Conservation (phyloP, 2,113 vertebrate species). For the Lycaon pictus region DNA sequence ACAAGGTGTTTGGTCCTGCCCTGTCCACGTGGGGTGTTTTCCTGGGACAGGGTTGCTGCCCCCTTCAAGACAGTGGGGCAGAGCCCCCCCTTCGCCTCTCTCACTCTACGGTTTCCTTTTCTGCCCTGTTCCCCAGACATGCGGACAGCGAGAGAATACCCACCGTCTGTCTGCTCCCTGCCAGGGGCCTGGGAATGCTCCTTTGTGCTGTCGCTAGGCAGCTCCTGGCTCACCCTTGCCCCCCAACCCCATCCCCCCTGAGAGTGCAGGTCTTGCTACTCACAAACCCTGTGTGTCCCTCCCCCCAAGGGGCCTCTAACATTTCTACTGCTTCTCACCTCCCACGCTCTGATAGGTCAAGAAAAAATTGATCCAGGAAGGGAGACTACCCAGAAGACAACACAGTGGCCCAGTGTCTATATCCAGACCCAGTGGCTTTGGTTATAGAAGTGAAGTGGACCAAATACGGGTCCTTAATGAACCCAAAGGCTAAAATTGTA, state of each 20-base stretch:
- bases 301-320: background rate
- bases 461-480: conserved; percentile 93
- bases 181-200: background rate
- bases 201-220: background rate
- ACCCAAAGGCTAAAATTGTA: conserved; percentile 94
- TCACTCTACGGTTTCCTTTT: background rate
- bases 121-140: background rate
- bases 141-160: background rate
- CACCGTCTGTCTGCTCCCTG: background rate
- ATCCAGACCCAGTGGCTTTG: conserved; percentile 87
- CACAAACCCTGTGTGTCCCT: background rate
- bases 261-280: background rate
- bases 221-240: background rate
- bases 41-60: background rate
- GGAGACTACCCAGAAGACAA: background rate
- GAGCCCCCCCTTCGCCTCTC: background rate
- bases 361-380: background rate
- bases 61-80: background rate
- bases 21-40: background rate
- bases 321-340: background rate
- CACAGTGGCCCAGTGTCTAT: no score
- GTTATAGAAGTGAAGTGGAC: conserved; percentile 94
- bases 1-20: background rate
- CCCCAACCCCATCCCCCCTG: no score
- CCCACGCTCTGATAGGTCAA: background rate